Evolutionary conservation across 2,888 invertebrate species (phyloP).

Genomic region (Halictus ligatus): DNA sequence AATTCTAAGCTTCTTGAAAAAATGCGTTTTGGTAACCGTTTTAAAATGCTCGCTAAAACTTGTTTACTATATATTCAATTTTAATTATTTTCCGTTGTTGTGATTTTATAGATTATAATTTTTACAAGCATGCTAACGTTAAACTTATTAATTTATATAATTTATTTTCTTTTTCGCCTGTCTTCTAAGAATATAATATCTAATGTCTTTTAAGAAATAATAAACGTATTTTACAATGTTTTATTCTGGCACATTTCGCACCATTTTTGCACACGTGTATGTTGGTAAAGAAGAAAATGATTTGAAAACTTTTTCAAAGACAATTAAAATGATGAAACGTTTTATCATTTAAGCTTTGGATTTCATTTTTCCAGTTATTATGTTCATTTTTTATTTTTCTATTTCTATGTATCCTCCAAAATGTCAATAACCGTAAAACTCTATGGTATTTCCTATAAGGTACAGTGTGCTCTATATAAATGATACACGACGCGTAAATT

Average conservation of each 20-base stretch:
- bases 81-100: background rate
- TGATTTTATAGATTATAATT: background rate
- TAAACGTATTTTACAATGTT: constrained; percentile 12
- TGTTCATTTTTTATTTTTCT: background rate
- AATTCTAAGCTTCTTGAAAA: background rate
- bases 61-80: background rate
- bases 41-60: background rate
- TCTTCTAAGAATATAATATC: background rate
- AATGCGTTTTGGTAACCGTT: background rate
- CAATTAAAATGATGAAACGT: background rate
- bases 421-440: constrained; percentile 34
- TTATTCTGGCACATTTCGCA: background rate
- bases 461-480: constrained; percentile 41
- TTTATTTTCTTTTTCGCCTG: constrained; percentile 1
- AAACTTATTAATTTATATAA: background rate
- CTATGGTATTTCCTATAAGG: constrained; percentile 63
- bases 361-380: background rate
- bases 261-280: constrained; percentile 5
- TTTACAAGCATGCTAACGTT: background rate
- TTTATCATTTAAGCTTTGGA: background rate
- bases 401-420: constrained; percentile 20
- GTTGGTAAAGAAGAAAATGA: constrained; percentile 35
- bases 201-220: background rate
- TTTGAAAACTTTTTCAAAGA: constrained; percentile 13
- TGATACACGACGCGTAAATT: constrained; percentile 15